Conservation (phyloP, 2,797 vertebrate genomes). For the Selene dorsalis region DNA sequence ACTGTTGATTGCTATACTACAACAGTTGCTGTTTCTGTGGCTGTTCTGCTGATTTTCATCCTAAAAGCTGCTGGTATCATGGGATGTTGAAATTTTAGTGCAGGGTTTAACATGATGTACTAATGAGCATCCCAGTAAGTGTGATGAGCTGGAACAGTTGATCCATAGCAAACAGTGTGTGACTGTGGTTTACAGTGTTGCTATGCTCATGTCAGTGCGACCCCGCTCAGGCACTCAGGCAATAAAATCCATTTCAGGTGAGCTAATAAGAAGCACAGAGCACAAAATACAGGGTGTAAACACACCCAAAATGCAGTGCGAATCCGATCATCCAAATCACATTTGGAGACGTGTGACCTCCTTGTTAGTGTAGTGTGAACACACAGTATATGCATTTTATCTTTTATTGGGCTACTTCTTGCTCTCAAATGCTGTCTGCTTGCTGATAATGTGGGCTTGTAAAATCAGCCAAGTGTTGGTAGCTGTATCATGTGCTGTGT, state of each 20-base stretch:
- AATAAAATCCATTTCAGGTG: conserved; percentile 42
- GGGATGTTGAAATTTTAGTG: conserved; percentile 43
- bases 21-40: conserved; percentile 24
- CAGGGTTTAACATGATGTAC: conserved; percentile 45
- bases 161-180: conserved; percentile 39
- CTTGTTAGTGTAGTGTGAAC: conserved; percentile 44
- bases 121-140: conserved; percentile 53
- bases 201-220: conserved; percentile 29
- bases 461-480: conserved; percentile 54
- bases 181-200: conserved; percentile 33
- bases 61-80: conserved; percentile 40
- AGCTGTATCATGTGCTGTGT: conserved; percentile 24
- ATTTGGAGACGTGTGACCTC: conserved; percentile 38
- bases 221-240: conserved; percentile 29
- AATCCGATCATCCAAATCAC: conserved; percentile 39
- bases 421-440: conserved; percentile 37
- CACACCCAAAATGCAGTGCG: conserved; percentile 4
- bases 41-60: conserved; percentile 29
- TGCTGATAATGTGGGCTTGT: conserved; percentile 39
- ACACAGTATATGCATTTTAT: conserved; percentile 43
- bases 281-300: conserved; percentile 38
- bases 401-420: conserved; percentile 49
- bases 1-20: conserved; percentile 46
- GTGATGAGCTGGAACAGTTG: conserved; percentile 59
- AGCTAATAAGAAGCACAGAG: conserved; percentile 39